phyloP scores from a whole-genome alignment of 1,140 invertebrate genomes.

The Ylistrum balloti region DNA sequence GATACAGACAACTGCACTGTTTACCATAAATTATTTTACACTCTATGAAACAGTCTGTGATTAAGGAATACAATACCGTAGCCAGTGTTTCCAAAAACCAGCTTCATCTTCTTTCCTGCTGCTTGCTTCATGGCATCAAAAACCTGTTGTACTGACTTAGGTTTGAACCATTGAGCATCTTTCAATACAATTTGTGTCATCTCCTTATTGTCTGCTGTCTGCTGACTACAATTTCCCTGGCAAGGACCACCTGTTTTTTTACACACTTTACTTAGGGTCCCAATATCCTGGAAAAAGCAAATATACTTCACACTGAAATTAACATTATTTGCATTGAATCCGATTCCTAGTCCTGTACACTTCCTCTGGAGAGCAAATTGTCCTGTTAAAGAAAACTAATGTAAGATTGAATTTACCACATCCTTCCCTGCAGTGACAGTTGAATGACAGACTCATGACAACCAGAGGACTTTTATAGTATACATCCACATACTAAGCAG shows the following conservation, averaged over 20 bases:
- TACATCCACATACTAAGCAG: no score
- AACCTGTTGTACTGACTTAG: conserved; percentile 67
- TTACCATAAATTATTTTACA: no score
- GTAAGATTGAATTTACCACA: no score
- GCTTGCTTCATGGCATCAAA: conserved; percentile 66
- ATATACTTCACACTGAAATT: background rate
- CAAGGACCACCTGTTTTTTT: conserved; percentile 70
- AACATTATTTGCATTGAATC: no score
- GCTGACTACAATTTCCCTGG: conserved; percentile 64
- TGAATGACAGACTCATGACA: no score
- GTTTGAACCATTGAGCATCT: conserved; percentile 74
- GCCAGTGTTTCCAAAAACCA: conserved; percentile 74
- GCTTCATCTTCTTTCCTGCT: conserved; percentile 64
- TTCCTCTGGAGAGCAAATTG: no score
- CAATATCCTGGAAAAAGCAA: conserved; percentile 66
- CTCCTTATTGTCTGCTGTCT: background rate
- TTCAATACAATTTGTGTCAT: conserved; percentile 66
- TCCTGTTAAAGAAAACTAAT: no score
- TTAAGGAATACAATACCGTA: conserved; percentile 67
- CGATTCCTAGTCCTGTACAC: no score
- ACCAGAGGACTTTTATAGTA: no score
- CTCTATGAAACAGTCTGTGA: no score
- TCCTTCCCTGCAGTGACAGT: no score
- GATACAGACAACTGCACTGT: no score
- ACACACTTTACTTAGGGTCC: conserved; percentile 64